Base-by-base conservation (phyloP, 1,140 invertebrate species). In the Aphaenogaster floridana region DNA sequence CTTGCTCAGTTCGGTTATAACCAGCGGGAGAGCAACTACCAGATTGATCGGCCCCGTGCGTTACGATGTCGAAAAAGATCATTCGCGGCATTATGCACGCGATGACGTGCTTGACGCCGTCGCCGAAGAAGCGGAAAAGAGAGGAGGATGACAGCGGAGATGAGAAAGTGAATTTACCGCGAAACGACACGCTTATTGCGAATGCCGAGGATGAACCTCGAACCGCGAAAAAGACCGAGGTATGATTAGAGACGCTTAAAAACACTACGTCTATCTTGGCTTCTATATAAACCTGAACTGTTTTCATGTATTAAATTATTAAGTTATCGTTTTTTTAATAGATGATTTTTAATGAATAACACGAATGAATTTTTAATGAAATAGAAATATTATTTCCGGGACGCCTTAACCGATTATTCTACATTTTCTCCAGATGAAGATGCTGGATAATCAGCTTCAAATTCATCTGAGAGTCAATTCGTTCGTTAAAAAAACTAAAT, bases 21-120 rank as follows among this genome's bases (percentile, higher is more conserved):
- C 64, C 34, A 45, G 6, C 54, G 74, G 11, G 21, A 8, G 68
- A 39, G 83, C 59, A 71, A 36, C 54, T 63, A 34, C 54, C 34
- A 3, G 17, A 83, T 50, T 15, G 15, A 36, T 28, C 36, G n/a
- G 8, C 36, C 79, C 36, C 79, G 28, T 2, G 52, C 36, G n/a
- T 50, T 42, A 48, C 5, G 48, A 86, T 79, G 63, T 54, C 83
- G n/a, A 79, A 13, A 21, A 83, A 64, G 28, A 64, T 88, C 11
- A 78, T 88, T 7, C 84, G 48, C 39, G 39, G 45, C 11, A 36
- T 91, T 8, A 8, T 83, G 39, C 28, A 86, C 8, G 5, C 50
- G 21, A 7, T 88, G 11, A 39, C 15, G 13, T 88, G 89, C 2
- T 28, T 91, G 34, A 50, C 86, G 17, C 89, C 86, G 39, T 91